Percentiles rank a stretch among this genome's conserved stretches.
Conservation (phyloP, 2,797 vertebrate species). For the Lacerta viridis region DNA sequence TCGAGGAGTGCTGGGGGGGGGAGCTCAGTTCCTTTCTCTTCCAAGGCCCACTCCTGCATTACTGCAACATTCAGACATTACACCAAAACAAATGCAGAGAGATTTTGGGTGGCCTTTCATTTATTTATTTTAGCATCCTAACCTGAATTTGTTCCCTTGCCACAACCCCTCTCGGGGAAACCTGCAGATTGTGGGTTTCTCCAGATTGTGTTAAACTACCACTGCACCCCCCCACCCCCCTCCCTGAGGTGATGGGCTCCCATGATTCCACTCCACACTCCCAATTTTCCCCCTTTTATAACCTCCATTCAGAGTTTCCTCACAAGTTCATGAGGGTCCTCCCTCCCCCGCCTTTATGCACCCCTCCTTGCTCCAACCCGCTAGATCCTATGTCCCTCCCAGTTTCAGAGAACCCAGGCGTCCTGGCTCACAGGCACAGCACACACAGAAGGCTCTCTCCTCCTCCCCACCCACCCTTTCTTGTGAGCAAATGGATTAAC, state of each 20-base stretch:
- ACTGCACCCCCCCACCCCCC: no score
- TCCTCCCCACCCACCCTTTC: not conserved
- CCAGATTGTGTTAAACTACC: not conserved
- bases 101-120: no score
- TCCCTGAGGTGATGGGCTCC: not conserved
- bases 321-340: not conserved
- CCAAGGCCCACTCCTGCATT: not conserved
- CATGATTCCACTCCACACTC: not conserved
- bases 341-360: not conserved
- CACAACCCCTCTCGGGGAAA: not conserved
- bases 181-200: not conserved
- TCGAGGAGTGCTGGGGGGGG: no score
- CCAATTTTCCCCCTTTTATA: not conserved
- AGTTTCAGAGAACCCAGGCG: not conserved
- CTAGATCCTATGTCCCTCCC: not conserved
- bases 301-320: fast-evolving
- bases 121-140: no score
- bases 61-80: not conserved
- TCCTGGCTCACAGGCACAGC: not conserved
- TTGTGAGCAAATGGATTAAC: not conserved
- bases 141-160: no score
- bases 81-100: not conserved
- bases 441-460: fast-evolving
- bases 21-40: no score
- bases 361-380: no score